A percentile compares a stretch with the other conserved stretches of the same genome.
These are phyloP conservation scores for Lipophrys pholis DNA, from an alignment of 2,113 vertebrate genomes.

Conservation along the genomic window DNA sequence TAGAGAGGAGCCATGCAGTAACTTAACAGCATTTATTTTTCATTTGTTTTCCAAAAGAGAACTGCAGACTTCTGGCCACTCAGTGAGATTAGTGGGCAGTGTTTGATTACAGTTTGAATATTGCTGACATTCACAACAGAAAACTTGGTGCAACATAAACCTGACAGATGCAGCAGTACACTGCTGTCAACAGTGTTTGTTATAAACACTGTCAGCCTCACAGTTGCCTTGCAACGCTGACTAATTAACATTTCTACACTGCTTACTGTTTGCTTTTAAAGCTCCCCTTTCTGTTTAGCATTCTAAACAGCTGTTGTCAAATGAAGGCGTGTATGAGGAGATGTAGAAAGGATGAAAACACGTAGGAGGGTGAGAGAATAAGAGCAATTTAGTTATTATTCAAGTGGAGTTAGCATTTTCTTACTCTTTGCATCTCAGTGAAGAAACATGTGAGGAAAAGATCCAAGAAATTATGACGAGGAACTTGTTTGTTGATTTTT, in stretches of 20 bases:
- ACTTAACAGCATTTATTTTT: background rate
- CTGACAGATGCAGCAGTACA: background rate
- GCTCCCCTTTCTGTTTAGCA: background rate
- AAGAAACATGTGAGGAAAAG: constrained; percentile 1
- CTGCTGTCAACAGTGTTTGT: background rate
- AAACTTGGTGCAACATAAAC: constrained; percentile 26
- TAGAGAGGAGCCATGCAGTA: background rate
- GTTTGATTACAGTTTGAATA: constrained; percentile 9
- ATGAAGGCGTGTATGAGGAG: background rate
- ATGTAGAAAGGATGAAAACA: background rate
- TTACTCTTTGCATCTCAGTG: background rate
- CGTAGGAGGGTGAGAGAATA: constrained; percentile 4
- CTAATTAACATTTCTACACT: background rate
- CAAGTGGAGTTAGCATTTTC: constrained; percentile 16
- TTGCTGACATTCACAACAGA: constrained; percentile 25
- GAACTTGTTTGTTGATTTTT: background rate
- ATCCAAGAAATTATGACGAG: background rate
- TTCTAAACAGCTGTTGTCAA: constrained; percentile 13
- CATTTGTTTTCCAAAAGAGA: background rate
- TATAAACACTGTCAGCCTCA: background rate
- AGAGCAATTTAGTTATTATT: constrained; percentile 24
- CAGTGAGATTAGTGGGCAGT: background rate
- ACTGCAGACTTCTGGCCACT: background rate
- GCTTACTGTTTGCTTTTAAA: background rate
- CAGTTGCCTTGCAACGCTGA: background rate